These are phyloP conservation scores for Onychostoma macrolepis DNA, from an alignment of 2,113 vertebrate genomes.

Conservation along the genomic window DNA sequence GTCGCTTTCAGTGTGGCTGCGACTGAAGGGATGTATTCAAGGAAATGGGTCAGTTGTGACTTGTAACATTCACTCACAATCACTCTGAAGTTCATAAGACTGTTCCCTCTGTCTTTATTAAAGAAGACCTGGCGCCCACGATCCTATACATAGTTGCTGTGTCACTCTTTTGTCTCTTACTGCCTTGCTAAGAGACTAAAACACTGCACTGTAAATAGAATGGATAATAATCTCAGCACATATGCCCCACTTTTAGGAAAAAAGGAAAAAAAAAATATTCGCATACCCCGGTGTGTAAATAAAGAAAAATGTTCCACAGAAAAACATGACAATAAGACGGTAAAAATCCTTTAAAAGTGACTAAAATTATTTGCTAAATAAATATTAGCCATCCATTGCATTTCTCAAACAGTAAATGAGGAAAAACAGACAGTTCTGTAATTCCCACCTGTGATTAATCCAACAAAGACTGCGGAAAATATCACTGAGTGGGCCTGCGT, in stretches of 20 bases:
- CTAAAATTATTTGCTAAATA: constrained; percentile 3
- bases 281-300: not conserved
- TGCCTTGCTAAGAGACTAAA: not conserved
- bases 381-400: not conserved
- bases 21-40: constrained; percentile 51
- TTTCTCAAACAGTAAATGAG: not conserved
- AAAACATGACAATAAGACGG: not conserved
- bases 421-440: constrained; percentile 21
- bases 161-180: not conserved
- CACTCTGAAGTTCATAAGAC: constrained; percentile 11
- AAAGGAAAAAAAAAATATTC: not conserved
- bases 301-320: not conserved
- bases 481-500: constrained; percentile 60
- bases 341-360: not conserved
- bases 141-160: constrained; percentile 19
- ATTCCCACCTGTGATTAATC: constrained; percentile 65
- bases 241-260: not conserved
- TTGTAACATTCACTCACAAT: constrained; percentile 54
- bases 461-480: constrained; percentile 62
- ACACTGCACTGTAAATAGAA: not conserved
- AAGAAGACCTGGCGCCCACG: not conserved
- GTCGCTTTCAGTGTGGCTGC: constrained; percentile 66
- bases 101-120: constrained; percentile 1
- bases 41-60: constrained; percentile 57
- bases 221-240: not conserved